phyloP scores from a whole-genome alignment of 2,797 vertebrate genomes.

The Sebastes aleutianus region DNA sequence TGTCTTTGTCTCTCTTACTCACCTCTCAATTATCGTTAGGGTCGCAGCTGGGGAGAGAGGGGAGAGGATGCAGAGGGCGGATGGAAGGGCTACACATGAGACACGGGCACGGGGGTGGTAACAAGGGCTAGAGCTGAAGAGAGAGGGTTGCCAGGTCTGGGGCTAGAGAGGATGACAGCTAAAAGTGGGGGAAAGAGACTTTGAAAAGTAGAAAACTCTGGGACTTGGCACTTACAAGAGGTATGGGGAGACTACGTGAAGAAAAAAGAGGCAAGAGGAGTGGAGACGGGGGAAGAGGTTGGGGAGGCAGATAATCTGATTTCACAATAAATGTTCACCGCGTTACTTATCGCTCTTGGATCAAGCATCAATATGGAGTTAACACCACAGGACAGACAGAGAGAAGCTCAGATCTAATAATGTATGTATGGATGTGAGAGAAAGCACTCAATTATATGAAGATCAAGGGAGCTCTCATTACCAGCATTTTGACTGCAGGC shows the following conservation, averaged over 20 bases:
- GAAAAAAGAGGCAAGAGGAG: conserved; percentile 40
- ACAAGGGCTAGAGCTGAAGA: conserved; percentile 14
- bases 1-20: conserved; percentile 65
- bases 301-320: conserved; percentile 41
- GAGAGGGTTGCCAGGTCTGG: conserved; percentile 1
- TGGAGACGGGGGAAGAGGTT: neutral
- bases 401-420: neutral
- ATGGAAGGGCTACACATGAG: conserved; percentile 22
- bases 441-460: neutral
- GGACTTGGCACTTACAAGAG: conserved; percentile 71
- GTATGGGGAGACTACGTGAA: conserved; percentile 33
- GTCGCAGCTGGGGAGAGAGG: conserved; percentile 48
- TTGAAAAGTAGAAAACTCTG: conserved; percentile 71
- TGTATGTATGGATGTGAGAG: neutral
- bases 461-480: neutral
- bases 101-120: conserved; percentile 10
- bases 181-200: conserved; percentile 39
- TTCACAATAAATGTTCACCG: conserved; percentile 78
- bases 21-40: conserved; percentile 67
- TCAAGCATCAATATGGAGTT: neutral
- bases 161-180: conserved; percentile 50
- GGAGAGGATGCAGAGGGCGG: conserved; percentile 29
- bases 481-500: neutral
- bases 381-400: neutral
- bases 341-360: neutral